Percentiles rank a stretch among this genome's conserved stretches.
phyloP scores from a whole-genome alignment of 2,888 invertebrate genomes.

The Nephrotoma guestfalica region DNA sequence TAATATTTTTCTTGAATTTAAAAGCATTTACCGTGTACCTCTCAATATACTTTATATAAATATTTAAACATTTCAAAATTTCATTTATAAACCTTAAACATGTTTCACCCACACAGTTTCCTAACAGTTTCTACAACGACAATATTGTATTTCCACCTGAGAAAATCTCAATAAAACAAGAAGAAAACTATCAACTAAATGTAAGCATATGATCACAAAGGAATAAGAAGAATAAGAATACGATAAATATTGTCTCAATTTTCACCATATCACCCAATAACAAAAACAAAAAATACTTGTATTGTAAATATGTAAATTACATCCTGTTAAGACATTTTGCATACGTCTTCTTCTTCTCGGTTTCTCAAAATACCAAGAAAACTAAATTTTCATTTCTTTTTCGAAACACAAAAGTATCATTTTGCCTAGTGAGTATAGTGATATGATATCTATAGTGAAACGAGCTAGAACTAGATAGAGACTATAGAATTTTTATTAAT shows the following conservation, averaged over 20 bases:
- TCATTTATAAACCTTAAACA: no score
- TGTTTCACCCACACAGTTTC: no score
- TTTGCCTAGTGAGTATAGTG: not conserved
- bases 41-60: no score
- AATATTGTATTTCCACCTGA: not conserved
- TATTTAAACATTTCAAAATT: no score
- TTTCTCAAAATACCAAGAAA: not conserved
- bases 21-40: no score
- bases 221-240: not conserved
- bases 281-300: not conserved
- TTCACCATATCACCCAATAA: not conserved
- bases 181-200: not conserved
- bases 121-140: not conserved
- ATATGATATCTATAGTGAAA: not conserved
- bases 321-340: not conserved
- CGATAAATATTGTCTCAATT: not conserved
- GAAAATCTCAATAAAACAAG: not conserved
- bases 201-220: not conserved
- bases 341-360: not conserved
- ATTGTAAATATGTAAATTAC: not conserved
- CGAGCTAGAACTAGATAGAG: not conserved
- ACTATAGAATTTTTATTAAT: not conserved
- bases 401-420: not conserved
- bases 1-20: no score
- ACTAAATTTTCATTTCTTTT: not conserved